phyloP scores from a whole-genome alignment of 2,888 invertebrate genomes.

The Drosophila setosimentum region DNA sequence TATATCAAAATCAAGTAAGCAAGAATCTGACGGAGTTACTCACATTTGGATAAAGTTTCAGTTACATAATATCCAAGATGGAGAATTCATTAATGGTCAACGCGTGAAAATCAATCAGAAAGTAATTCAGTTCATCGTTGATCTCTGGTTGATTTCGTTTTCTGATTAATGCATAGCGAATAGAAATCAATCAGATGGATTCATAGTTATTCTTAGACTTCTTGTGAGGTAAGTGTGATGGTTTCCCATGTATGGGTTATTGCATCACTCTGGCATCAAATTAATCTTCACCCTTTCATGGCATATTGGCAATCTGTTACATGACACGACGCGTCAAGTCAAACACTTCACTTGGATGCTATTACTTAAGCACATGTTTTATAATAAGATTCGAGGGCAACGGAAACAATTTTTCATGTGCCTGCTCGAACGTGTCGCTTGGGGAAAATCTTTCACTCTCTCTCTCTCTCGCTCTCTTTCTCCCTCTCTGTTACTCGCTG shows the following conservation, averaged over 20 bases:
- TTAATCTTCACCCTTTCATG: slow-evolving; percentile 63
- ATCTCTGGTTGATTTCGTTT: not conserved
- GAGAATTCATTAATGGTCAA: not conserved
- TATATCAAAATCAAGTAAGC: not conserved
- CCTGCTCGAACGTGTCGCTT: slow-evolving; percentile 71
- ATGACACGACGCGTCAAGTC: slow-evolving; percentile 65
- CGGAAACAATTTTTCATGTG: slow-evolving; percentile 75
- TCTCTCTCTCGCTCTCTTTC: not conserved
- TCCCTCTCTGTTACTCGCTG: not conserved
- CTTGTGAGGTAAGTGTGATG: slow-evolving; percentile 6
- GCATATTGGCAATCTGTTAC: slow-evolving; percentile 75
- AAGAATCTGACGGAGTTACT: not conserved
- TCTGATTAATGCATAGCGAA: slow-evolving; percentile 5
- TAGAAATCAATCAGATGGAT: not conserved
- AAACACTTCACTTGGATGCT: slow-evolving; percentile 70
- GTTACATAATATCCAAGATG: not conserved
- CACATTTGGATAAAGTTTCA: not conserved
- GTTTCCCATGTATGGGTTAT: slow-evolving; percentile 1
- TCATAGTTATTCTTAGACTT: not conserved
- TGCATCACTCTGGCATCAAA: slow-evolving; percentile 36
- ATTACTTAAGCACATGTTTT: slow-evolving; percentile 82
- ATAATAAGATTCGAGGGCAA: slow-evolving; percentile 67
- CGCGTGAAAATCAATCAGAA: not conserved
- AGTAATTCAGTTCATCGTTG: not conserved
- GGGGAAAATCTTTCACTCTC: slow-evolving; percentile 1